Base-by-base conservation (phyloP, 1,140 invertebrate species). In the Hycleus cichorii region DNA sequence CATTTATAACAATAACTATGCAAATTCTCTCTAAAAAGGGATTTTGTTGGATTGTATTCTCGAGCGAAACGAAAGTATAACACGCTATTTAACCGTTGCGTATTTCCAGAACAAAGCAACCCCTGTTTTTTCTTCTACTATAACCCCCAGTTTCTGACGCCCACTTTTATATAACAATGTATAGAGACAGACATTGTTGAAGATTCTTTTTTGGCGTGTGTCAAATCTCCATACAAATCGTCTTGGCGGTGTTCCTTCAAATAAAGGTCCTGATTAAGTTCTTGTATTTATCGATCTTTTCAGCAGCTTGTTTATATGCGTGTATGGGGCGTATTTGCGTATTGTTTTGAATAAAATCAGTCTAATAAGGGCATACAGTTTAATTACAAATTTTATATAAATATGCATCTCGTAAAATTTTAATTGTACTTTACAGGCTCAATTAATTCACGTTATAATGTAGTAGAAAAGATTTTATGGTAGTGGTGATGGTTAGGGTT, bases 191-290 rank as follows among this genome's bases (percentile, higher is more conserved):
- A 55, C 52, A 62, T 49, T 46, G 50, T 40, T 50, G 32, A 27
- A 51, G 51, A 62, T 58, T 50, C 58, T 58, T 50, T 55, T 49
- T 39, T 52, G 7, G 32, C 32, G 32, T 49, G 39, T 27, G 18
- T 47, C 39, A 58, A 62, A 62, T 62, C 57, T 62, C 60, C 60
- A 62, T 62, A 62, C 60, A 62, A 62, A 62, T 62, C 60, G 60
- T 58, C 56, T 58, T 62, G 60, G 55, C 57, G 60, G 60, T 58
- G 58, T 62, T n/a, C 43, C 45, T 43, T 56, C 38, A 58, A 59
- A 49, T 56, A 55, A 47, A 52, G 51, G 42, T 7, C 42, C 51
- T 53, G 51, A 53, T 53, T 53, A 53, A 53, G 51, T 53, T 7
- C 32, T 32, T 32, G 7, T 32, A 32, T 32, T 32, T 32, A 32